Conservation (phyloP, 2,888 invertebrate genomes). For the Lepidonotus clava region DNA sequence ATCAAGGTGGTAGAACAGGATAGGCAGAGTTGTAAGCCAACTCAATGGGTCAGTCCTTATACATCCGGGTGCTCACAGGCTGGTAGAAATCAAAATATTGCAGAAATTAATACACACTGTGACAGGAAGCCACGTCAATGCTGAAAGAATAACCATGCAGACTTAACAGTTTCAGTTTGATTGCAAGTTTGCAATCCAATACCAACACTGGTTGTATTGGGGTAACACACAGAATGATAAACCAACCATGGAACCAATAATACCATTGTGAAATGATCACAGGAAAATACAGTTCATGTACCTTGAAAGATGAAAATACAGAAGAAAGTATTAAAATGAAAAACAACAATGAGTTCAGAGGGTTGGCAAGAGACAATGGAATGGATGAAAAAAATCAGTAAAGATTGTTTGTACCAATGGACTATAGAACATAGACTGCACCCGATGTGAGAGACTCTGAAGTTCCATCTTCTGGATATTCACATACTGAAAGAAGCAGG, state of each 20-base stretch:
- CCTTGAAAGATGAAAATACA: too few species aligned
- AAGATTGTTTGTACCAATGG: too few species aligned
- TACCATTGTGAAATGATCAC: too few species aligned
- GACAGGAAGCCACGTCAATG: constrained; percentile 46
- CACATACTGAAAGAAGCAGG: constrained; percentile 22
- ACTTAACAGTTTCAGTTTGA: neutral
- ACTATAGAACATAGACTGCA: constrained; percentile 52
- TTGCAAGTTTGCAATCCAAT: neutral
- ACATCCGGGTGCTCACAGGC: constrained; percentile 23
- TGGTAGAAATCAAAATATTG: constrained; percentile 30
- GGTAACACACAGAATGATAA: neutral
- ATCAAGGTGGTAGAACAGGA: neutral
- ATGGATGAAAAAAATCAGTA: too few species aligned
- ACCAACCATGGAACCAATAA: neutral
- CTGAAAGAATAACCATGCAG: constrained; percentile 36
- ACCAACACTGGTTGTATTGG: neutral
- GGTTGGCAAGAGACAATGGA: too few species aligned
- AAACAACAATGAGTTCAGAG: too few species aligned
- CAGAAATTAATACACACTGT: constrained; percentile 19
- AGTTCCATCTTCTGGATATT: constrained; percentile 13
- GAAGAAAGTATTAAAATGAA: too few species aligned
- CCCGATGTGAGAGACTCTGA: constrained; percentile 46
- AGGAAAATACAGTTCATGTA: too few species aligned
- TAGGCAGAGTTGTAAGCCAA: neutral
- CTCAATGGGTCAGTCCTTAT: constrained; percentile 8